Percentiles rank a stretch among this genome's conserved stretches.
Evolutionary conservation across 2,797 vertebrate genomes (phyloP).

Genomic region (Oreortyx pictus): DNA sequence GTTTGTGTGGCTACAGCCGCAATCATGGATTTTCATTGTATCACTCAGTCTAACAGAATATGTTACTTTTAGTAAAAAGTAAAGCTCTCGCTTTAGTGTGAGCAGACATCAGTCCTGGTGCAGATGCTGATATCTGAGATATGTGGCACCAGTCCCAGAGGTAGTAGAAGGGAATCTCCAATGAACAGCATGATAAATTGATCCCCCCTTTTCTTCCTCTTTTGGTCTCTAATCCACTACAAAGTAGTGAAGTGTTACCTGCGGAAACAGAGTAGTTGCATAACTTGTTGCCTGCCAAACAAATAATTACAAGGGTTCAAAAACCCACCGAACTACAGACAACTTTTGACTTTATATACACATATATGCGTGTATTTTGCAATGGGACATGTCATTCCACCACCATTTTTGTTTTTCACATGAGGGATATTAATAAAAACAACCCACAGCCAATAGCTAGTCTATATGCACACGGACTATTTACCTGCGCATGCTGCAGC

Average conservation of each 20-base stretch:
- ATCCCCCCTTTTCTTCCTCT: background rate
- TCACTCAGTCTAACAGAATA: background rate
- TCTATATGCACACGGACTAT: background rate
- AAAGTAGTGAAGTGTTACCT: background rate
- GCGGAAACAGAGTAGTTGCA: background rate
- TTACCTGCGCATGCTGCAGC: accelerated
- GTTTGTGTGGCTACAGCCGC: background rate
- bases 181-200: background rate
- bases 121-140: background rate
- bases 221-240: background rate
- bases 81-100: too few relatives aligned
- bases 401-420: background rate
- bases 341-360: background rate
- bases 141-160: background rate
- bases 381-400: background rate
- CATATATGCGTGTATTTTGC: background rate
- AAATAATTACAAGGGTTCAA: background rate
- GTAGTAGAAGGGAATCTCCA: background rate
- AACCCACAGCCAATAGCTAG: background rate
- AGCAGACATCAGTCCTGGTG: background rate
- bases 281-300: background rate
- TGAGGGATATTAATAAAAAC: background rate
- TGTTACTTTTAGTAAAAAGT: background rate
- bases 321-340: background rate
- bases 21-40: background rate